Percentiles rank a stretch among this genome's conserved stretches.
Evolutionary conservation across 1,140 invertebrate genomes (phyloP).

Genomic region (Ganaspis sp.): DNA sequence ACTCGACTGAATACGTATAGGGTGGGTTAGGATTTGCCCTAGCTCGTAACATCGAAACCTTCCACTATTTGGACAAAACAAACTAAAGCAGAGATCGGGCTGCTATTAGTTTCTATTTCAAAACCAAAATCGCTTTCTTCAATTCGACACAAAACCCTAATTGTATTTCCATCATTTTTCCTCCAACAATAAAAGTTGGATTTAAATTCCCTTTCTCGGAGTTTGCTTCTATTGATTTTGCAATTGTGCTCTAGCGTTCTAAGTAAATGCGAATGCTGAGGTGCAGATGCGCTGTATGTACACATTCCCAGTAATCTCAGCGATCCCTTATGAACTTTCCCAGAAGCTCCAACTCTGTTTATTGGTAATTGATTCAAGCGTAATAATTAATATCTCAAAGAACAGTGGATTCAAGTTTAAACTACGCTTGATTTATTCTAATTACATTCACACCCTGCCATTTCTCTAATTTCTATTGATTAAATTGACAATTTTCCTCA

Average conservation of each 20-base stretch:
- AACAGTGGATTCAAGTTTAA: background rate
- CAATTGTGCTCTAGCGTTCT: background rate
- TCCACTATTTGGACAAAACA: background rate
- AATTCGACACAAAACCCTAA: background rate
- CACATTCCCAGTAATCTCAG: background rate
- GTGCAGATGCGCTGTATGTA: conserved; percentile 8
- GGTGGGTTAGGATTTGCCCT: background rate
- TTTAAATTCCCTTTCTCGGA: background rate
- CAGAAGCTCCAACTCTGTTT: conserved; percentile 2
- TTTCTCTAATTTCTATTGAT: background rate
- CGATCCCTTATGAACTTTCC: conserved; percentile 24
- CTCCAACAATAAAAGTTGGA: background rate
- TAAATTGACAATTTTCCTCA: too few relatives aligned
- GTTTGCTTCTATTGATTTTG: conserved; percentile 13
- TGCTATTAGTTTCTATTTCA: background rate
- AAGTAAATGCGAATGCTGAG: background rate
- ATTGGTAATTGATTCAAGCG: conserved; percentile 17
- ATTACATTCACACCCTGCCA: background rate
- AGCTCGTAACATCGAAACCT: background rate
- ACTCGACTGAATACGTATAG: conserved; percentile 47
- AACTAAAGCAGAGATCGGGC: background rate
- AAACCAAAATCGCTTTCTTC: background rate
- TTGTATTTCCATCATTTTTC: background rate
- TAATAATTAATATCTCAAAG: conserved; percentile 27
- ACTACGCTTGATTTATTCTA: conserved; percentile 7